Percentiles rank a stretch among this genome's conserved stretches.
phyloP scores from a whole-genome alignment of 2,888 invertebrate species.

The Morpho helenor region DNA sequence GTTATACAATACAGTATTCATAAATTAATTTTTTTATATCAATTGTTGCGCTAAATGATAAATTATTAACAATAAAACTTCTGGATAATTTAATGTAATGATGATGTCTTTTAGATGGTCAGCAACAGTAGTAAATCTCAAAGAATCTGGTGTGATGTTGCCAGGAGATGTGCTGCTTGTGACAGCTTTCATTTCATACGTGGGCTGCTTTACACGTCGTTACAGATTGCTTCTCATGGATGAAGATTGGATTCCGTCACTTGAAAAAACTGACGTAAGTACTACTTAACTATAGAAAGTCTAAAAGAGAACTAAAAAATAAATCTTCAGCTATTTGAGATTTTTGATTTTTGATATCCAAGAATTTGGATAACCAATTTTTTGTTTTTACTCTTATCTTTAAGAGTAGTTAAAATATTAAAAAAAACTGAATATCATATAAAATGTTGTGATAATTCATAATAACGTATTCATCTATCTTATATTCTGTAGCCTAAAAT shows the following conservation, averaged over 20 bases:
- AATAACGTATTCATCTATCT: neutral
- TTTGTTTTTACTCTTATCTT: too few species aligned
- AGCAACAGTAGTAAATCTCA: slow-evolving; percentile 77
- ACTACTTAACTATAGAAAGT: too few species aligned
- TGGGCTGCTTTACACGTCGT: slow-evolving; percentile 93
- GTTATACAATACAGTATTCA: neutral
- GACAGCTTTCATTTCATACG: slow-evolving; percentile 96
- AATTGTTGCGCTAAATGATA: too few species aligned
- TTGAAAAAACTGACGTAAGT: slow-evolving; percentile 82
- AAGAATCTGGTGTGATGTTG: slow-evolving; percentile 85
- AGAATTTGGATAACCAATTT: too few species aligned
- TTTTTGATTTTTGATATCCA: too few species aligned
- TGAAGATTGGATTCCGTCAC: slow-evolving; percentile 88
- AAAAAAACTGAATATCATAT: too few species aligned
- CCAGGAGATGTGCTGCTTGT: slow-evolving; percentile 94
- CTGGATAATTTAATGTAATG: too few species aligned
- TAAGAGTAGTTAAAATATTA: too few species aligned
- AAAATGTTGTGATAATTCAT: too few species aligned
- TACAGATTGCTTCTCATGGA: slow-evolving; percentile 89
- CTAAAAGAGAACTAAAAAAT: too few species aligned
- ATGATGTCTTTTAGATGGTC: slow-evolving; percentile 53
- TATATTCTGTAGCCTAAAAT: slow-evolving; percentile 82
- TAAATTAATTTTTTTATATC: neutral
- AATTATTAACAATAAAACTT: too few species aligned
- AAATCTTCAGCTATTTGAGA: too few species aligned